Evolutionary conservation across 2,113 vertebrate genomes (phyloP).

Genomic region (Monarcha castaneiventris): DNA sequence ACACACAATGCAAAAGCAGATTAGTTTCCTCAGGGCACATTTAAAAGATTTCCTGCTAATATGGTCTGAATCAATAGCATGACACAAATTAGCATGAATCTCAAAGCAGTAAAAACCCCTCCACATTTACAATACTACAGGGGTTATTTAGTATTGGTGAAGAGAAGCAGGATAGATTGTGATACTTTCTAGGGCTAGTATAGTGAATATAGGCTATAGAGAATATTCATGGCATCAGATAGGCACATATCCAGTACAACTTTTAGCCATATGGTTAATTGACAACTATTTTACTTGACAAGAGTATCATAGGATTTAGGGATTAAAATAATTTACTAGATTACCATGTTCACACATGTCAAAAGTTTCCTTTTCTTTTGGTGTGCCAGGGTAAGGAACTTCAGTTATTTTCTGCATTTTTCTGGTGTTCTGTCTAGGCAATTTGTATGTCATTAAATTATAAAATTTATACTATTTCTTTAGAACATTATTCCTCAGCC

Average conservation of each 20-base stretch:
- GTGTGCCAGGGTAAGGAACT: neutral
- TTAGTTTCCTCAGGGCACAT: neutral
- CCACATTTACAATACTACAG: neutral
- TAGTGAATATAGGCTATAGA: neutral
- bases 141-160: neutral
- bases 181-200: neutral
- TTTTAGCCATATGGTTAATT: neutral
- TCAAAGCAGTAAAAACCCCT: neutral
- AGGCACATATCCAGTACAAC: neutral
- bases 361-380: neutral
- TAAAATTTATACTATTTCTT: neutral
- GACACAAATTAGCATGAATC: neutral
- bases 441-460: neutral
- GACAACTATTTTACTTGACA: neutral
- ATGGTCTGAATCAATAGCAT: neutral
- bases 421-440: accelerated
- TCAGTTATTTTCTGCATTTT: neutral
- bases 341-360: neutral
- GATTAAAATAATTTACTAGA: neutral
- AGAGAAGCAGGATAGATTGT: neutral
- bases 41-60: neutral
- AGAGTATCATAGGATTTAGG: neutral
- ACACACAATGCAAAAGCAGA: neutral
- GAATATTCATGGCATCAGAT: neutral
- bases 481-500: neutral